phyloP scores from a whole-genome alignment of 2,113 vertebrate genomes.

The Notarius lentiginosus region DNA sequence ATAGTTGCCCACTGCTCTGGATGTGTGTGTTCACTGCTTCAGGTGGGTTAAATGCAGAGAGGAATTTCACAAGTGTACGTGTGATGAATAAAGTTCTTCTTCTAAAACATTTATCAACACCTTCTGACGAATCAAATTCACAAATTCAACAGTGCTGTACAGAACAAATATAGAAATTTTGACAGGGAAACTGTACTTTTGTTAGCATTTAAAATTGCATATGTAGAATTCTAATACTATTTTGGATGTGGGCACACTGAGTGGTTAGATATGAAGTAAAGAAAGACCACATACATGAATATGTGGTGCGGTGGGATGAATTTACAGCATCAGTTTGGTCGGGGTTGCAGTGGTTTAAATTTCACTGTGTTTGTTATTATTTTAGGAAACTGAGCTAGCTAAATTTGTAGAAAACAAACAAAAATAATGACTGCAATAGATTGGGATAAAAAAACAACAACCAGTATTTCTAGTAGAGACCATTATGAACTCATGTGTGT shows the following conservation, averaged over 20 bases:
- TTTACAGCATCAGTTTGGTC: neutral
- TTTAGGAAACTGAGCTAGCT: neutral
- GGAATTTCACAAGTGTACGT: too few species aligned
- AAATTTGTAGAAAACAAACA: too few species aligned
- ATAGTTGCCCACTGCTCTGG: too few species aligned
- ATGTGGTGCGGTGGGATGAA: neutral
- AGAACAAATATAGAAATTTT: neutral
- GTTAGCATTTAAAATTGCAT: neutral
- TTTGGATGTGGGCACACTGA: neutral
- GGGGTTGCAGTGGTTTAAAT: neutral
- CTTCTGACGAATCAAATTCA: neutral
- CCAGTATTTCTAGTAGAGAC: neutral
- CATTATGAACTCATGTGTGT: too few species aligned
- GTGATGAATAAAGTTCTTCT: too few species aligned
- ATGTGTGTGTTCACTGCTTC: too few species aligned
- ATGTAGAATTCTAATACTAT: neutral
- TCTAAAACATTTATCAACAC: neutral
- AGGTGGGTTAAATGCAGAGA: too few species aligned
- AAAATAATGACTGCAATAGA: neutral
- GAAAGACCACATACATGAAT: neutral
- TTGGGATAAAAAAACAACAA: neutral
- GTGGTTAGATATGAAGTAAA: neutral
- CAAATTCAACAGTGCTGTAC: neutral
- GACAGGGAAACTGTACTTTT: neutral
- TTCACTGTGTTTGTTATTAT: neutral